Evolutionary conservation across 1,140 invertebrate genomes (phyloP).

Genomic region (Bilobella aurantiaca): DNA sequence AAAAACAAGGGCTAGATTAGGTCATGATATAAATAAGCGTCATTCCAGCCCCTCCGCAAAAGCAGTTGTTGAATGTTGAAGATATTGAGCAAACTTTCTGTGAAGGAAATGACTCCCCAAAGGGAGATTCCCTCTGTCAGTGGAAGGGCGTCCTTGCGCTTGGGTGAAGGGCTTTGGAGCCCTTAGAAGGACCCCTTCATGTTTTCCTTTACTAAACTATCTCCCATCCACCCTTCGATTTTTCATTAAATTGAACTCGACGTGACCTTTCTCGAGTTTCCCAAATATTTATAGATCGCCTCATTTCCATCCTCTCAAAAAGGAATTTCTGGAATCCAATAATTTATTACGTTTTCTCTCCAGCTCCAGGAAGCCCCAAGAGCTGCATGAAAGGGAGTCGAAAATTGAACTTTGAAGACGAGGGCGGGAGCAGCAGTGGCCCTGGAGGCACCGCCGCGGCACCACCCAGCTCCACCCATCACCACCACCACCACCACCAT

Average conservation of each 20-base stretch:
- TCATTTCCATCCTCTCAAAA: not conserved
- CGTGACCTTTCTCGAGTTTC: not conserved
- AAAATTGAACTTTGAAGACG: constrained; percentile 27
- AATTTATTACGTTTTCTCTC: constrained; percentile 3
- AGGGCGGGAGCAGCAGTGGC: not conserved
- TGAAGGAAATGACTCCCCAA: too few species aligned
- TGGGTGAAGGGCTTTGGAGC: too few species aligned
- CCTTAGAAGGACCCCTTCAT: too few species aligned
- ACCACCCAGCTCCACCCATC: not conserved
- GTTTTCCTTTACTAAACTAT: too few species aligned
- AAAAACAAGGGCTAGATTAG: too few species aligned
- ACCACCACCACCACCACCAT: not conserved
- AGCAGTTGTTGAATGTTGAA: not conserved
- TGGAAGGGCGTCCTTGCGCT: too few species aligned
- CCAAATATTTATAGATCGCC: not conserved
- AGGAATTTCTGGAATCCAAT: not conserved
- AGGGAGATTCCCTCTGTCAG: too few species aligned
- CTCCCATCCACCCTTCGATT: not conserved
- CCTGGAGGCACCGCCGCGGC: not conserved
- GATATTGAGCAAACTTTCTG: too few species aligned
- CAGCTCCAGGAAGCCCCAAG: constrained; percentile 34
- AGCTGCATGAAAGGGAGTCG: constrained; percentile 34
- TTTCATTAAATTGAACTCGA: not conserved
- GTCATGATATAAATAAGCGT: too few species aligned
- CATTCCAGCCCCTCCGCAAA: not conserved